A percentile compares a stretch with the other conserved stretches of the same genome.
phyloP scores from a whole-genome alignment of 2,113 vertebrate species.

The Pampusana beccarii region DNA sequence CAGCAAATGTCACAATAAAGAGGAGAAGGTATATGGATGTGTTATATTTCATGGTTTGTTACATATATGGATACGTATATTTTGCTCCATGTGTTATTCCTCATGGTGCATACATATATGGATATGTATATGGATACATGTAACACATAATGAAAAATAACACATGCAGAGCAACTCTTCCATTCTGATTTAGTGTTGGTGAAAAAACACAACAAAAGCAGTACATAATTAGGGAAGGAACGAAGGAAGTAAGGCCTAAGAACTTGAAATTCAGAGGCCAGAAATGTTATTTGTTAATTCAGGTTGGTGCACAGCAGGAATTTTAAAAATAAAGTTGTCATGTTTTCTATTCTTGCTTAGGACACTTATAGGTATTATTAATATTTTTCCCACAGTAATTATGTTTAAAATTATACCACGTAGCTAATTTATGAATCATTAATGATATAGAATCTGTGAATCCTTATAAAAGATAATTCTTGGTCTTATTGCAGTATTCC shows the following conservation, averaged over 20 bases:
- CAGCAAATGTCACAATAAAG: background rate
- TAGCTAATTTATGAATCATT: constrained; percentile 10
- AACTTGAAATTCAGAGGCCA: background rate
- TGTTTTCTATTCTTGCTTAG: background rate
- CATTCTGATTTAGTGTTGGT: background rate
- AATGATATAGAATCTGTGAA: background rate
- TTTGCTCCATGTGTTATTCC: background rate
- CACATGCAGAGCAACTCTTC: background rate
- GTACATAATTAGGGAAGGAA: background rate
- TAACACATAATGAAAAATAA: background rate
- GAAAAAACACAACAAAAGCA: background rate
- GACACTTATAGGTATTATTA: background rate
- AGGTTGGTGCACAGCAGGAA: background rate
- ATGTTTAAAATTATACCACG: background rate
- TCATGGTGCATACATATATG: no score
- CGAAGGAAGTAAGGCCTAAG: background rate
- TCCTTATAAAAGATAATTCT: background rate
- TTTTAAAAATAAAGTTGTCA: background rate
- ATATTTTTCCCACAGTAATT: background rate
- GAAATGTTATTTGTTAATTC: background rate
- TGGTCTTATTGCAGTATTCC: background rate
- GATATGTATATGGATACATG: background rate
- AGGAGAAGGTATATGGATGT: rapidly evolving
- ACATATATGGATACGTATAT: rapidly evolving
- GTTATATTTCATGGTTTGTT: rapidly evolving